These are phyloP conservation scores for Agapornis canus DNA, from an alignment of 2,797 vertebrate species.

Conservation along the genomic window DNA sequence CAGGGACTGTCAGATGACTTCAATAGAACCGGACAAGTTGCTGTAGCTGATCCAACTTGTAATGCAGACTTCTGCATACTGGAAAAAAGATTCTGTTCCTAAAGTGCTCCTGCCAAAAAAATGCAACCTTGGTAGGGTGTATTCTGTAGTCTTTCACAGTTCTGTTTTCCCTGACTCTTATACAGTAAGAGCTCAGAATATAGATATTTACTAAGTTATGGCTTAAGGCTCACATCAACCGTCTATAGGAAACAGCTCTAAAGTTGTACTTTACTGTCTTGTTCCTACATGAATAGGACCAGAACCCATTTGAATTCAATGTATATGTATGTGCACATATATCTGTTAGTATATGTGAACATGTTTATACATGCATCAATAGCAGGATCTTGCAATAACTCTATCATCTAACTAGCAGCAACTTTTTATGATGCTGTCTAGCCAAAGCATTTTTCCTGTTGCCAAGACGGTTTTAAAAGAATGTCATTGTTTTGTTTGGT, in stretches of 20 bases:
- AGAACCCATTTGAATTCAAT: not conserved
- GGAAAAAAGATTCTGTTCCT: slow-evolving; percentile 50
- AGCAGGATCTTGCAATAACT: slow-evolving; percentile 12
- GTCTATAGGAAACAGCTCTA: slow-evolving; percentile 44
- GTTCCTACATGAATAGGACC: not conserved
- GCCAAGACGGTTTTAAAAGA: slow-evolving; percentile 78
- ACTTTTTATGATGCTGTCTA: slow-evolving; percentile 68
- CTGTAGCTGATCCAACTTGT: slow-evolving; percentile 65
- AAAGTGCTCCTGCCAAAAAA: slow-evolving; percentile 68
- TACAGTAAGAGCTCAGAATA: slow-evolving; percentile 44
- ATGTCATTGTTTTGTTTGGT: slow-evolving; percentile 83
- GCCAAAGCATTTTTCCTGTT: slow-evolving; percentile 70
- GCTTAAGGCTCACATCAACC: not conserved
- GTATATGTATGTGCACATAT: not conserved
- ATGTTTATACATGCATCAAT: not conserved
- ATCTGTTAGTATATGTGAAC: not conserved
- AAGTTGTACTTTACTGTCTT: slow-evolving; percentile 10
- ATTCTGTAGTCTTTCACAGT: slow-evolving; percentile 58
- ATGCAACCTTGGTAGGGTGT: slow-evolving; percentile 62
- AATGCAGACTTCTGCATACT: slow-evolving; percentile 69
- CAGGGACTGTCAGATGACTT: slow-evolving; percentile 70
- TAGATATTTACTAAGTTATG: slow-evolving; percentile 12
- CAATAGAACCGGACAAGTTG: slow-evolving; percentile 65
- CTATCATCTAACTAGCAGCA: slow-evolving; percentile 42
- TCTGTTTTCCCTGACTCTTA: slow-evolving; percentile 27